Percentiles rank a stretch among this genome's conserved stretches.
phyloP scores from a whole-genome alignment of 2,113 vertebrate species.

The Calyptommatus sinebrachiatus region DNA sequence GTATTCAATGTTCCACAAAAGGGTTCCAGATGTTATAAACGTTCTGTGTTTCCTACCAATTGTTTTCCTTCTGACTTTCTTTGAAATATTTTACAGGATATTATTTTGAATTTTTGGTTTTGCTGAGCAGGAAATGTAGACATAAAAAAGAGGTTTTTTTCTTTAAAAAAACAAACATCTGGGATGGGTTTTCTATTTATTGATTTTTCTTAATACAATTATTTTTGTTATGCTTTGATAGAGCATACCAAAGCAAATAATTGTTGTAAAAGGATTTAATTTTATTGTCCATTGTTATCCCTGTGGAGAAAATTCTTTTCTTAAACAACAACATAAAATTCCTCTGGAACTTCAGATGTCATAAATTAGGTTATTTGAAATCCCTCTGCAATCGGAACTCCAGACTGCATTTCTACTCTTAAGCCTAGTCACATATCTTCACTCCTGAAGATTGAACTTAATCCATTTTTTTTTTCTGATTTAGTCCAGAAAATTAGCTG shows the following conservation, averaged over 20 bases:
- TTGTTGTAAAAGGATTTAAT: constrained; percentile 13
- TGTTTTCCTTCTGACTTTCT: constrained; percentile 16
- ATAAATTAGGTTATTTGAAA: background rate
- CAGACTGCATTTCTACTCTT: background rate
- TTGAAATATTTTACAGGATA: constrained; percentile 26
- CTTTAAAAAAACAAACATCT: background rate
- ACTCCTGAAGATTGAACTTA: too few relatives aligned
- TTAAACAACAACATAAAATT: background rate
- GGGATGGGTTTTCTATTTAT: background rate
- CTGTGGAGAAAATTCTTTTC: constrained; percentile 4
- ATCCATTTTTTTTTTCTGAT: too few relatives aligned
- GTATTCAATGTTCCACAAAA: constrained; percentile 29
- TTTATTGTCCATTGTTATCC: background rate
- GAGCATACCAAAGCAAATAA: constrained; percentile 7
- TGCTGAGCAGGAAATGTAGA: constrained; percentile 27
- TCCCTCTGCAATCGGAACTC: background rate
- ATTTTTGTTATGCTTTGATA: constrained; percentile 19
- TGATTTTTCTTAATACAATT: constrained; percentile 10
- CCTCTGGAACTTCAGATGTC: background rate
- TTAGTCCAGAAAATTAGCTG: too few relatives aligned
- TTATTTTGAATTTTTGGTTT: constrained; percentile 31
- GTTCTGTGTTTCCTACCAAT: background rate
- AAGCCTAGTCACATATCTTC: too few relatives aligned
- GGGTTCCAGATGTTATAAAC: constrained; percentile 31
- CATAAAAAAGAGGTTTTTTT: background rate